Base-by-base conservation (phyloP, 2,888 invertebrate genomes). In the Macaria liturata region DNA sequence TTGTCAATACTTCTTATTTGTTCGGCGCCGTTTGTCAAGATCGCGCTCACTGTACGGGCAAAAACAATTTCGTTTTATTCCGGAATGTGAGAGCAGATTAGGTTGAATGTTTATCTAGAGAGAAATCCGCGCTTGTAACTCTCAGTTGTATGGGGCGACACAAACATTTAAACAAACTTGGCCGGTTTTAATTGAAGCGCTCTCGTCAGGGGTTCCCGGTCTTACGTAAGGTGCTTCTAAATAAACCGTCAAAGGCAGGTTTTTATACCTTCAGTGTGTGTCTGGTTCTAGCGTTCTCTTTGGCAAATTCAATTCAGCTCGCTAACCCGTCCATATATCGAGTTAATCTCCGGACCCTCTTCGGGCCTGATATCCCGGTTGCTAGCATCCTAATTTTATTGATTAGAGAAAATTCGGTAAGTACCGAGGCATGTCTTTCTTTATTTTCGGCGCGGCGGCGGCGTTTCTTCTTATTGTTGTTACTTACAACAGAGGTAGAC, bases 111-210 rank as follows among this genome's bases (percentile, higher is more conserved):
- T 77, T 76, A 76, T 80, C 75, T 70, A 73, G 67, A 71, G 69
- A 59, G 71, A 70, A 83, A 80, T 79, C 76, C 76, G 75, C 70
- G 69, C 59, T 6, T 62, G 75, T 76, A 75, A 74, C 73, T 76
- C 73, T 71, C 55, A 55, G 71, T 69, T 71, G 72, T 73, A 80
- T 79, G 79, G 77, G 73, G 77, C 80, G 84, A 81, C 81, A 84
- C 79, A 83, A 84, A 86, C 83, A 87, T 86, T 86, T 84, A 83
- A 86, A 84, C 84, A 82, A 87, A 88, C 84, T 88, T 84, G 72
- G 81, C 80, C 81, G 80, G 84, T 88, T 87, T 87, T 86, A 89
- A 89, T 87, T 87, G 83, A 83, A 88, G 83, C 75, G 76, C 80
- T 81, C 82, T 83, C 77, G 80, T 80, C 83, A 79, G 71, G 73